Evolutionary conservation across 2,113 vertebrate species (phyloP).

Genomic region (Laterallus jamaicensis): DNA sequence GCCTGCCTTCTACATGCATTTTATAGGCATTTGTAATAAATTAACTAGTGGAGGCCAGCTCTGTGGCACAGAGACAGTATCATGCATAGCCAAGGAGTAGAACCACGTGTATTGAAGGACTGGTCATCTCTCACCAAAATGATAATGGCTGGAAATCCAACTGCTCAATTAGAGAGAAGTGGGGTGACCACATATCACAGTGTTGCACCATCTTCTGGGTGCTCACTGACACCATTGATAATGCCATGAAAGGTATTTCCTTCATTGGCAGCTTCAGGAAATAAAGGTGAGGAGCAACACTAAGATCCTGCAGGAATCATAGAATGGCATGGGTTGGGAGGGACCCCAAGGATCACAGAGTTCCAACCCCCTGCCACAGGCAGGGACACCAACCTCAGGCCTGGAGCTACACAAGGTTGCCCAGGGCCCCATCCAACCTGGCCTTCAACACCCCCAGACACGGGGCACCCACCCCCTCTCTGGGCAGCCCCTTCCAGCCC

Average conservation of each 20-base stretch:
- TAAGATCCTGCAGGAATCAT: background rate
- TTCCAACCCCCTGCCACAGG: too few relatives aligned
- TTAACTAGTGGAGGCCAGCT: slow-evolving; percentile 43
- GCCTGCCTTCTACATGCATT: slow-evolving; percentile 55
- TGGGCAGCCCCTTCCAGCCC: too few relatives aligned
- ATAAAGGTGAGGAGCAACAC: background rate
- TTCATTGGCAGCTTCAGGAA: background rate
- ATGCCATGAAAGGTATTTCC: background rate
- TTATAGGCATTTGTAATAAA: slow-evolving; percentile 68
- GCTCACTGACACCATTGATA: background rate
- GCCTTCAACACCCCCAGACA: too few relatives aligned
- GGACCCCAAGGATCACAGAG: too few relatives aligned
- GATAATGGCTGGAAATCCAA: background rate
- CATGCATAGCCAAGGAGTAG: background rate
- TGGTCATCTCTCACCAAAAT: background rate
- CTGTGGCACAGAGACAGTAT: background rate
- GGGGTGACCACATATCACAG: background rate
- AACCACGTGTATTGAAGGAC: background rate
- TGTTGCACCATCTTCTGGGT: background rate
- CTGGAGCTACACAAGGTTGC: too few relatives aligned
- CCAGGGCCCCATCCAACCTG: too few relatives aligned
- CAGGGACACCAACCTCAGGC: too few relatives aligned
- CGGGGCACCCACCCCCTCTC: too few relatives aligned
- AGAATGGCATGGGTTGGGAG: too few relatives aligned
- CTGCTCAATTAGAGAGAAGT: background rate